These are phyloP conservation scores for Eurytoma adleriae DNA, from an alignment of 2,888 invertebrate genomes.

Conservation along the genomic window DNA sequence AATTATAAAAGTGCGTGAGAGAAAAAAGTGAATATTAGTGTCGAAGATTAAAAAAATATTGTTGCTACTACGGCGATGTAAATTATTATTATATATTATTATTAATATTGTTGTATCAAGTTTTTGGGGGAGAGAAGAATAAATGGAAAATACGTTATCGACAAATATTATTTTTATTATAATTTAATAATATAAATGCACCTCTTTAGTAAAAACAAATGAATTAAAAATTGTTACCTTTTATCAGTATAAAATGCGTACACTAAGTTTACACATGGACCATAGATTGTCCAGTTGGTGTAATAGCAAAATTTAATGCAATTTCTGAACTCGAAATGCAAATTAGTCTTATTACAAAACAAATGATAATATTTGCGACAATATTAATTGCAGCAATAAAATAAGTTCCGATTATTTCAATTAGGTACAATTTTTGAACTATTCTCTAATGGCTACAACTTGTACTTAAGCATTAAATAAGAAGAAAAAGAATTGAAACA, in stretches of 20 bases:
- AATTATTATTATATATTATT: slow-evolving; percentile 70
- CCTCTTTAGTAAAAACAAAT: slow-evolving; percentile 45
- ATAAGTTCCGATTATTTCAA: slow-evolving; percentile 11
- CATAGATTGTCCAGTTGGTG: slow-evolving; percentile 17
- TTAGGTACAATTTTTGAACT: slow-evolving; percentile 4
- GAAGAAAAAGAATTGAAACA: too few relatives aligned
- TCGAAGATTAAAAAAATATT: slow-evolving; percentile 69
- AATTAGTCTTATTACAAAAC: not conserved
- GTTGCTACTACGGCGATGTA: slow-evolving; percentile 74
- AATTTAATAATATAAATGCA: slow-evolving; percentile 35
- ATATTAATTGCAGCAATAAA: slow-evolving; percentile 21
- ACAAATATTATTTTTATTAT: slow-evolving; percentile 58
- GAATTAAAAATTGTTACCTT: slow-evolving; percentile 7
- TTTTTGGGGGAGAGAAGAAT: slow-evolving; percentile 68
- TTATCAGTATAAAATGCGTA: slow-evolving; percentile 3
- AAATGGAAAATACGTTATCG: slow-evolving; percentile 63
- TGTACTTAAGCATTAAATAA: slow-evolving; percentile 5
- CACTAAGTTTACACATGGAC: not conserved
- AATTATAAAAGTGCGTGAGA: slow-evolving; percentile 65
- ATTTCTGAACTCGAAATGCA: not conserved
- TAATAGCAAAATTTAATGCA: not conserved
- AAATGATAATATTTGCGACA: slow-evolving; percentile 6
- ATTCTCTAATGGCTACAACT: not conserved
- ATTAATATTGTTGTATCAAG: slow-evolving; percentile 60
- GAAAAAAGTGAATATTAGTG: slow-evolving; percentile 69